phyloP scores from a whole-genome alignment of 1,140 invertebrate genomes.

The Cydia fagiglandana region DNA sequence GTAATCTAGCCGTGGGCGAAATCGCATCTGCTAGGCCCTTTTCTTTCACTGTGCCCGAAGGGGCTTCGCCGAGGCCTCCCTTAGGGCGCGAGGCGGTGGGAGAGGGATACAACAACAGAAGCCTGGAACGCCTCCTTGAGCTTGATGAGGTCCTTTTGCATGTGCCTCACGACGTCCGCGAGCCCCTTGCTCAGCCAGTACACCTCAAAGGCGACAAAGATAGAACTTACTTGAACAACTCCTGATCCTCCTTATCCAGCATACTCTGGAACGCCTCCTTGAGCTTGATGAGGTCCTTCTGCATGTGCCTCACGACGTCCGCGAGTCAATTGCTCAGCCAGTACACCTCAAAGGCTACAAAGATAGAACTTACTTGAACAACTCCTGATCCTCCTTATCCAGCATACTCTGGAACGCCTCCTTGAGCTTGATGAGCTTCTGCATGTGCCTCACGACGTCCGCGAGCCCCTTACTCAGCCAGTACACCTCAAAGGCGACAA shows the following conservation, averaged over 20 bases:
- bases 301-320: slow-evolving; percentile 82
- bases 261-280: slow-evolving; percentile 83
- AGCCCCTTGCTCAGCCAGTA: no score
- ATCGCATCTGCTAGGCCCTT: no score
- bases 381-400: slow-evolving; percentile 84
- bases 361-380: slow-evolving; percentile 83
- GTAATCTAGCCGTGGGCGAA: no score
- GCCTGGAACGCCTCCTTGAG: no score
- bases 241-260: slow-evolving; percentile 85
- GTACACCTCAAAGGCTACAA: slow-evolving; percentile 89
- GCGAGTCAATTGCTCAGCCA: slow-evolving; percentile 88
- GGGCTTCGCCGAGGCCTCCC: no score
- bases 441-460: slow-evolving; percentile 82
- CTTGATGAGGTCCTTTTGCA: no score
- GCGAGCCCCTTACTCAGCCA: slow-evolving; percentile 81
- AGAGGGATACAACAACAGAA: no score
- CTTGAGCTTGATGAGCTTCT: slow-evolving; percentile 81
- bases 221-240: slow-evolving; percentile 80
- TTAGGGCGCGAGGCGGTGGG: no score
- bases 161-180: no score
- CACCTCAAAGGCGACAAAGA: no score
- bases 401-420: slow-evolving; percentile 83
- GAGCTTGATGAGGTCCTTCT: slow-evolving; percentile 82
- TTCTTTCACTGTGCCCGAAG: no score
- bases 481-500: no score